Evolutionary conservation across 2,113 vertebrate genomes (phyloP).

Genomic region (Pristiophorus japonicus): DNA sequence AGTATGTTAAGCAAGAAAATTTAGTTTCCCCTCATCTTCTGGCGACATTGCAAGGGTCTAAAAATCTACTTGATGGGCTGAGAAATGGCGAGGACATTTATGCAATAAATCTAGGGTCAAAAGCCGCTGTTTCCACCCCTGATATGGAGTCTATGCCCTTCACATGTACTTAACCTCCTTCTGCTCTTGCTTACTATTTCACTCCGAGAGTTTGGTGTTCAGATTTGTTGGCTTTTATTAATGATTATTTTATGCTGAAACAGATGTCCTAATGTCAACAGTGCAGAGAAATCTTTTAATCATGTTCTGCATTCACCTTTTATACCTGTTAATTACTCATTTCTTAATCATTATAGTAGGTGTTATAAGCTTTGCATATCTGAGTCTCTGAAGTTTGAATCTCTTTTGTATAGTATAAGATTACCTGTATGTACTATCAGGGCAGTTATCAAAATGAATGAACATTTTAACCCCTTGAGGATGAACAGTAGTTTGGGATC

Average conservation of each 20-base stretch:
- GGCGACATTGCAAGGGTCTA: constrained; percentile 25
- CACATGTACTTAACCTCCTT: neutral
- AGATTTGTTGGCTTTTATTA: constrained; percentile 34
- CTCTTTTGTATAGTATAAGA: constrained; percentile 4
- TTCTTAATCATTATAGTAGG: constrained; percentile 29
- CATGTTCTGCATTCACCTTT: constrained; percentile 34
- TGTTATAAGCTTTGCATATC: constrained; percentile 32
- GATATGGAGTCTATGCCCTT: neutral
- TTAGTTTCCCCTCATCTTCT: neutral
- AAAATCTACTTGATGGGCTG: neutral
- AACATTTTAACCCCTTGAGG: constrained; percentile 6
- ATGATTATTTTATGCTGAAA: constrained; percentile 36
- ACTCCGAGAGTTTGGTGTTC: constrained; percentile 1
- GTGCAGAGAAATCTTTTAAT: constrained; percentile 29
- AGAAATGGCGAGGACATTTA: constrained; percentile 6
- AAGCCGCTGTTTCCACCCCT: neutral
- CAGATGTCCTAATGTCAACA: constrained; percentile 34
- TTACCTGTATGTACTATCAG: neutral
- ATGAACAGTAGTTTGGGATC: neutral
- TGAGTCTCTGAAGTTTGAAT: constrained; percentile 28
- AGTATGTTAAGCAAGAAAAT: neutral
- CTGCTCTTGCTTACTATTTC: constrained; percentile 31
- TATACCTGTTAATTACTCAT: constrained; percentile 37
- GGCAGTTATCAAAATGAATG: neutral
- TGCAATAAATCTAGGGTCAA: constrained; percentile 15